These are phyloP conservation scores for Rhingia campestris DNA, from an alignment of 2,888 invertebrate genomes.

Conservation along the genomic window DNA sequence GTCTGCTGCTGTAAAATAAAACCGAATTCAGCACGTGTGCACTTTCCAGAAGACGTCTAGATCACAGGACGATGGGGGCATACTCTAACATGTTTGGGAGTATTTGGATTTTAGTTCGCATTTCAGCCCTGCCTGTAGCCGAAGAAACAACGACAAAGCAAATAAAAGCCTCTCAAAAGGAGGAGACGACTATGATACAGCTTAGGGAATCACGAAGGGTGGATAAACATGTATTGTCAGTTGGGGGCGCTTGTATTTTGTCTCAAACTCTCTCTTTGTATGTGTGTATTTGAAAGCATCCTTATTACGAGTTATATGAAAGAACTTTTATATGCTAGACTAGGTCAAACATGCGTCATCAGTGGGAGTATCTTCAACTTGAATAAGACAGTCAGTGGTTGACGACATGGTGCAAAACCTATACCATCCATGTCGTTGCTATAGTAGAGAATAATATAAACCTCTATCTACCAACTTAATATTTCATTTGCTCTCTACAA, in stretches of 20 bases:
- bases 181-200: neutral
- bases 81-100: constrained; percentile 21
- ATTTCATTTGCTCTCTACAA: constrained; percentile 6
- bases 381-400: constrained; percentile 12
- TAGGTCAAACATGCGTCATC: constrained; percentile 71
- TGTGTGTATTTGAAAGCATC: constrained; percentile 27
- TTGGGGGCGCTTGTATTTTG: neutral
- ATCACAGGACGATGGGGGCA: constrained; percentile 12
- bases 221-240: constrained; percentile 36
- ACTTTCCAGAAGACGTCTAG: constrained; percentile 38
- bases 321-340: constrained; percentile 59
- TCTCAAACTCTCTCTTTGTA: neutral
- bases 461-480: neutral
- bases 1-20: constrained; percentile 48
- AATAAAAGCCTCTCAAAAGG: constrained; percentile 28
- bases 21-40: constrained; percentile 67
- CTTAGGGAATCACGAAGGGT: constrained; percentile 3
- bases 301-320: constrained; percentile 56
- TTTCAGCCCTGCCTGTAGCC: constrained; percentile 10
- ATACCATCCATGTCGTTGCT: constrained; percentile 8
- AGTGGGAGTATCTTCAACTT: constrained; percentile 26
- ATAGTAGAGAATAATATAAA: constrained; percentile 7
- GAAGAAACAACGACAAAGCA: constrained; percentile 39
- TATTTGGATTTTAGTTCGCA: constrained; percentile 31
- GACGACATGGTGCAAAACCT: constrained; percentile 5